phyloP scores from a whole-genome alignment of 2,888 invertebrate genomes.

The Carterocephalus palaemon region DNA sequence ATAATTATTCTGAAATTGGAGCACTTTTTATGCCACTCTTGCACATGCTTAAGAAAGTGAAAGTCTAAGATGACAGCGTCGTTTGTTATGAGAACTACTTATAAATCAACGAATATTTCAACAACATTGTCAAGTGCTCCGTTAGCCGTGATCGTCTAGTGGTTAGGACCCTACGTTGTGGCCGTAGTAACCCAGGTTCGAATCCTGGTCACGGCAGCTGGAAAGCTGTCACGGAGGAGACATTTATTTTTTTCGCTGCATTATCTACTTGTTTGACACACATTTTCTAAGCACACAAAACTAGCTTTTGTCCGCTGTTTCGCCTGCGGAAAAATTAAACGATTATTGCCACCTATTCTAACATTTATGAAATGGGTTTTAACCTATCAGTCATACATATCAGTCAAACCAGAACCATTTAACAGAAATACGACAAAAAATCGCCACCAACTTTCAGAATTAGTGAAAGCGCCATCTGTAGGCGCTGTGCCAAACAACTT shows the following conservation, averaged over 20 bases:
- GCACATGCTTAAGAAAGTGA: not conserved
- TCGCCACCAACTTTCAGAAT: too few species aligned
- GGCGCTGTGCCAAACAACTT: too few species aligned
- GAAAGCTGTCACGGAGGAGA: constrained; percentile 2
- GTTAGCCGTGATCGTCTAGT: constrained; percentile 81
- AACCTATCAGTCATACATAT: too few species aligned
- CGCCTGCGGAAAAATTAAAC: too few species aligned
- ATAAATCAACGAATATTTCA: not conserved
- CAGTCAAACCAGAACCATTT: too few species aligned
- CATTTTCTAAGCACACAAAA: too few species aligned
- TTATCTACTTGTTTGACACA: not conserved
- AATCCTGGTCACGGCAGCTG: constrained; percentile 80
- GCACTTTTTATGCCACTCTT: not conserved
- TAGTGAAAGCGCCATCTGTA: not conserved
- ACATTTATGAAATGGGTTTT: too few species aligned
- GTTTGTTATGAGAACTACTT: too few species aligned
- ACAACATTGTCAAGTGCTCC: constrained; percentile 32
- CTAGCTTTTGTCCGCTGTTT: too few species aligned
- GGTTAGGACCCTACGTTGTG: constrained; percentile 88
- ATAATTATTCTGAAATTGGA: not conserved
- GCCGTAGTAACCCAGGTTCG: constrained; percentile 88
- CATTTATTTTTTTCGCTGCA: not conserved
- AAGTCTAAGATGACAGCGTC: not conserved
- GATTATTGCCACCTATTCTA: too few species aligned
- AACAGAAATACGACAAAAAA: too few species aligned